Evolutionary conservation across 2,797 vertebrate species (phyloP), one percentile per base, ranked within the genome.

Genomic region (Scleropages formosus): DNA sequence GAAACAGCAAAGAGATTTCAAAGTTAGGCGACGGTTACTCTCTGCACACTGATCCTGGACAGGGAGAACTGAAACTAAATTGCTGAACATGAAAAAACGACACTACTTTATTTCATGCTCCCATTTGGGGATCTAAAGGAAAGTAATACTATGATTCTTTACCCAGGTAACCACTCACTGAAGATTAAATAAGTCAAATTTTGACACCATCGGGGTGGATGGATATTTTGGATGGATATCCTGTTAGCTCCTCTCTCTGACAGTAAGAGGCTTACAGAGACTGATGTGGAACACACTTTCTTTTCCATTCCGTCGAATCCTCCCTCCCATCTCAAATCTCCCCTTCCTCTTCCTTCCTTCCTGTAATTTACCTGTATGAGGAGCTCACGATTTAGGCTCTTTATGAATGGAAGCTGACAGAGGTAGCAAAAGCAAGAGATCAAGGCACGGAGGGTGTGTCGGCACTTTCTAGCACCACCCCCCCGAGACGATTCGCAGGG

Each of bases 221-320:
- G 87, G 89, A 88, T 86, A 85, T 87, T 91, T 89, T 91, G 83
- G 88, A 93, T 87, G 87, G 87, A 89, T 88, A 91, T 91, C 88
- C 87, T 89, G 87, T 91, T 93, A 89, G 90, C 87, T 85, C 86
- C 89, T 91, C 89, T 85, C 81, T 85, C 85, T 90, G 89, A 92
- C 89, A 90, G 89, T 92, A 93, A 93, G 90, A 91, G 88, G 90
- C 92, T 92, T 91, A 90, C 81, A 85, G 86, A 90, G 89, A 89
- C 89, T 86, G 87, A 81, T 76, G 85, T 86, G 89, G 89, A 90
- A 89, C 85, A 9, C 84, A 89, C 86, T 87, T 89, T 87, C 87
- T 87, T 88, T 90, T 90, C 90, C 86, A 85, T 84, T 82, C 83
- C 82, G 81, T 86, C 86, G 87, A 85, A 88, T 86, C 85, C 68